A percentile compares a stretch with the other conserved stretches of the same genome.
Conservation (phyloP, 2,113 vertebrate genomes). For the Odontophorus gujanensis region DNA sequence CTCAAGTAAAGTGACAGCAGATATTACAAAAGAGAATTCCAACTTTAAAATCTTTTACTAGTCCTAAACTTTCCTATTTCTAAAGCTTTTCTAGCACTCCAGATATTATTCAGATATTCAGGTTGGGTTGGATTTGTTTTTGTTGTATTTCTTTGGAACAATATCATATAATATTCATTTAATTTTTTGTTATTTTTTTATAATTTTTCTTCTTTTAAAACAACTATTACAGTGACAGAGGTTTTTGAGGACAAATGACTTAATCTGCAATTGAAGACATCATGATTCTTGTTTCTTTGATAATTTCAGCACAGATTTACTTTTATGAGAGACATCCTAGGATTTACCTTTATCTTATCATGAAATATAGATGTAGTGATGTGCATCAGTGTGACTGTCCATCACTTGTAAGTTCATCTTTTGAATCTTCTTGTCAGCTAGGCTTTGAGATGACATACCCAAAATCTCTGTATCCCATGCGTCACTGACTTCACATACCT, state of each 20-base stretch:
- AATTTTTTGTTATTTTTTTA: too few relatives aligned
- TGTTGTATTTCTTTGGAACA: not conserved
- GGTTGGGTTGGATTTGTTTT: not conserved
- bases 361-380: conserved; percentile 12
- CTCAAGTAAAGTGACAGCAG: conserved; percentile 63
- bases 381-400: conserved; percentile 39
- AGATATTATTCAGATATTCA: not conserved
- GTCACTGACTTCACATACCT: conserved; percentile 41
- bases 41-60: not conserved
- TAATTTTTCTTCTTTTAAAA: not conserved
- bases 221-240: not conserved
- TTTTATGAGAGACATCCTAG: not conserved
- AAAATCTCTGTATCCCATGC: not conserved
- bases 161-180: accelerated
- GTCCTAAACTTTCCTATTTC: not conserved
- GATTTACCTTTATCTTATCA: conserved; percentile 57
- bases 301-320: not conserved
- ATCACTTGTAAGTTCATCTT: conserved; percentile 53
- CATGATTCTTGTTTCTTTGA: not conserved
- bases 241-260: not conserved
- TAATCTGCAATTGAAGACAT: not conserved
- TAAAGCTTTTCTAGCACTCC: not conserved
- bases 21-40: not conserved
- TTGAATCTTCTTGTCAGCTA: conserved; percentile 52
- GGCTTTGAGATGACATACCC: conserved; percentile 62